These are phyloP conservation scores for Uropetala carovei DNA, from an alignment of 2,888 invertebrate genomes.

Conservation along the genomic window DNA sequence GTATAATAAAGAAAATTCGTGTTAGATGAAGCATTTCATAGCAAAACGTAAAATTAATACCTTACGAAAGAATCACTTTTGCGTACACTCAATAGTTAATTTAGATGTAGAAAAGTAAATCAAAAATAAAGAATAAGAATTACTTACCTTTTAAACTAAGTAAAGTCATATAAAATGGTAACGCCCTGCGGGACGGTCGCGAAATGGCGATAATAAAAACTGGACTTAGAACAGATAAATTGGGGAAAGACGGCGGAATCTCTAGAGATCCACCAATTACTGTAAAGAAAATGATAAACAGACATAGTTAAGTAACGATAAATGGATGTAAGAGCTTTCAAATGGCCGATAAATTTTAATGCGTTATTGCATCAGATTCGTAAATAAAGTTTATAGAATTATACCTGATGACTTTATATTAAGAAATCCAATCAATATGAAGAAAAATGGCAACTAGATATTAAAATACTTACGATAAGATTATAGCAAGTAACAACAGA, in stretches of 20 bases:
- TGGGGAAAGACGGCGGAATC: slow-evolving; percentile 57
- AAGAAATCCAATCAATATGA: background rate
- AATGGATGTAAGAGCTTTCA: too few species aligned
- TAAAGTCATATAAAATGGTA: slow-evolving; percentile 98
- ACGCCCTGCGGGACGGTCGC: slow-evolving; percentile 88
- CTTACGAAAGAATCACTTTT: too few species aligned
- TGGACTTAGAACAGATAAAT: slow-evolving; percentile 32
- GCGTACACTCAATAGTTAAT: background rate
- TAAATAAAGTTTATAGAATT: background rate
- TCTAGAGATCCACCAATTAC: slow-evolving; percentile 52
- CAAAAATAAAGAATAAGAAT: slow-evolving; percentile 1
- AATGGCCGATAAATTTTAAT: background rate
- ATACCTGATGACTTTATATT: background rate
- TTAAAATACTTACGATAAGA: background rate
- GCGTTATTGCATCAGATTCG: background rate
- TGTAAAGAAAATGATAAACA: slow-evolving; percentile 44
- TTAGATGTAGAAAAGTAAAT: background rate
- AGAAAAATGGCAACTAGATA: background rate
- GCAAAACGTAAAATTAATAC: too few species aligned
- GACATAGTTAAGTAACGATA: slow-evolving; percentile 21
- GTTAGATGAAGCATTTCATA: too few species aligned
- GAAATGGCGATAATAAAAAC: slow-evolving; percentile 69
- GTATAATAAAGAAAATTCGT: too few species aligned
- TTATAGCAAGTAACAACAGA: background rate
- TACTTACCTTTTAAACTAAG: slow-evolving; percentile 92